Conservation (phyloP, 2,113 vertebrate species). For the Oxyura jamaicensis region DNA sequence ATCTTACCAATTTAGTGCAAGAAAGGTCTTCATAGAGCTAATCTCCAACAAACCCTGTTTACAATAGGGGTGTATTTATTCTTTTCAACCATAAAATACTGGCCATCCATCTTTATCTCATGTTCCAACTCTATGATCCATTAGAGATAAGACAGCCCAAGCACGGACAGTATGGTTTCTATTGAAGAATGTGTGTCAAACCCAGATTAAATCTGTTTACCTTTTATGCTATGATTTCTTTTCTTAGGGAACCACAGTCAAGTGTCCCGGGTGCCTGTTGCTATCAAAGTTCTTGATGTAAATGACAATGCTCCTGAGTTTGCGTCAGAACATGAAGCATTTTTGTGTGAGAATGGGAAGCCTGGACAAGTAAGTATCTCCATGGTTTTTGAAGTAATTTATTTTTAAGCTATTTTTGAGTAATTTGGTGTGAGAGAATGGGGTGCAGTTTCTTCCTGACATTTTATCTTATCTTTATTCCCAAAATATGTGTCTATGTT, state of each 20-base stretch:
- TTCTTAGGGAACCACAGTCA: constrained; percentile 94
- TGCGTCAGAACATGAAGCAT: constrained; percentile 92
- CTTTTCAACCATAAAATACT: constrained; percentile 6
- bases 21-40: constrained; percentile 56
- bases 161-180: neutral
- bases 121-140: neutral
- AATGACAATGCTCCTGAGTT: constrained; percentile 99
- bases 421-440: neutral
- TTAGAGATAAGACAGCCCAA: constrained; percentile 21
- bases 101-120: constrained; percentile 22
- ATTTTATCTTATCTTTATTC: neutral
- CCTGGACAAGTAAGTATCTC: constrained; percentile 89
- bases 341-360: constrained; percentile 97
- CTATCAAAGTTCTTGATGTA: constrained; percentile 96
- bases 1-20: constrained; percentile 59
- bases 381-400: constrained; percentile 16
- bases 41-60: constrained; percentile 58
- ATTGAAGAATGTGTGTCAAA: neutral
- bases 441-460: neutral
- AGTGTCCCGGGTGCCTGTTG: constrained; percentile 92
- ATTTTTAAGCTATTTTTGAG: constrained; percentile 25
- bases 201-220: constrained; percentile 24
- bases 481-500: neutral
- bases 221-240: constrained; percentile 55
- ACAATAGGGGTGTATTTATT: constrained; percentile 50